These are phyloP conservation scores for Caenorhabditis imperialis DNA, from an alignment of 2,888 invertebrate species.

Conservation along the genomic window DNA sequence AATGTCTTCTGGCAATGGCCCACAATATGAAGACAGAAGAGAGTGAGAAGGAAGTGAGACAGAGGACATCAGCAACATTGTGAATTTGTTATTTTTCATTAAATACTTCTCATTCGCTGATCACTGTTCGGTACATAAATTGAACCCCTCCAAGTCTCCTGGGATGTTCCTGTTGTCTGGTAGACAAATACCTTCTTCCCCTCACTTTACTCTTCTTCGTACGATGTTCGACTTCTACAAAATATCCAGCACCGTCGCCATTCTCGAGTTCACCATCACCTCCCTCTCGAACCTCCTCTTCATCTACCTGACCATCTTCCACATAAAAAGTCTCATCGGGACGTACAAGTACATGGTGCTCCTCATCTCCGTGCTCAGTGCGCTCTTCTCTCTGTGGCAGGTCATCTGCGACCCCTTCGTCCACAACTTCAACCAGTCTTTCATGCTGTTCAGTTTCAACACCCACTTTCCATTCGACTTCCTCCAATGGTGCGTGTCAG, in stretches of 20 bases:
- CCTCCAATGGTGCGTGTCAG: not conserved
- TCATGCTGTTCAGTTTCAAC: constrained; percentile 4
- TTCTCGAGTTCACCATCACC: not conserved
- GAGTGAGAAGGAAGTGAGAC: too few species aligned
- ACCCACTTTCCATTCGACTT: not conserved
- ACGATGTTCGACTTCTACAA: too few species aligned
- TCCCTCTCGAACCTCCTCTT: not conserved
- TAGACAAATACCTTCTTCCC: too few species aligned
- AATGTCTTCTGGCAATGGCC: too few species aligned
- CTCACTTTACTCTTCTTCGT: too few species aligned
- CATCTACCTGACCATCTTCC: constrained; percentile 9
- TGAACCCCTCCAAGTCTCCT: too few species aligned
- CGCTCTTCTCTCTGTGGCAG: not conserved
- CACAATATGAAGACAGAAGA: too few species aligned
- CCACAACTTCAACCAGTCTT: not conserved
- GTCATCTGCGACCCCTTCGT: not conserved
- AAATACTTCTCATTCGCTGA: too few species aligned
- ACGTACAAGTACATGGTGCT: constrained; percentile 10
- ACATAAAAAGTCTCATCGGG: constrained; percentile 2
- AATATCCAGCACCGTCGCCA: constrained; percentile 1
- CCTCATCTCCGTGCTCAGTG: constrained; percentile 7
- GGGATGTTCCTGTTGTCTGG: too few species aligned
- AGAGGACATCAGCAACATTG: too few species aligned
- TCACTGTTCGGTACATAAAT: too few species aligned
- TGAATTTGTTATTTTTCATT: too few species aligned